A percentile compares a stretch with the other conserved stretches of the same genome.
Conservation (phyloP, 2,113 vertebrate genomes). For the Coturnix japonica region DNA sequence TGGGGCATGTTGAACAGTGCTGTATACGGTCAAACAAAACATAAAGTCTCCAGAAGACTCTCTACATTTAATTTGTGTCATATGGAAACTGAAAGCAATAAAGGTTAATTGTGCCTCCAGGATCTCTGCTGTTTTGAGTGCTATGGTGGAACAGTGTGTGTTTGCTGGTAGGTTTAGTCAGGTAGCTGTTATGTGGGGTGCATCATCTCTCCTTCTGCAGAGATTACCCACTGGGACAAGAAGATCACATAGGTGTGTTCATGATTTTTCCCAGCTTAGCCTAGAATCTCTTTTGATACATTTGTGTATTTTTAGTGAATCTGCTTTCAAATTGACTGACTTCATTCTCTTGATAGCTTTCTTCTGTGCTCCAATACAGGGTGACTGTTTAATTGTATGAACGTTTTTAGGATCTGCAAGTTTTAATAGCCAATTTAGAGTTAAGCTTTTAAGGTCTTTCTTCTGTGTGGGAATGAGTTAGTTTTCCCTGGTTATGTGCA, state of each 20-base stretch:
- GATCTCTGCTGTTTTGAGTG: background rate
- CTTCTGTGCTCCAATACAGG: background rate
- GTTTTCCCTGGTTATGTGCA: background rate
- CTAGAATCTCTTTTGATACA: background rate
- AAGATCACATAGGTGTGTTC: background rate
- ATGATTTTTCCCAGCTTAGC: background rate
- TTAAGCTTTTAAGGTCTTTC: background rate
- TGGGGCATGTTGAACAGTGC: rapidly evolving
- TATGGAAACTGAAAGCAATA: background rate
- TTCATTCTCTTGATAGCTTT: background rate
- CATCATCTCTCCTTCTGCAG: background rate
- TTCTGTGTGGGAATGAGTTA: background rate
- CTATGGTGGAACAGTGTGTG: background rate
- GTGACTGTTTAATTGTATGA: background rate
- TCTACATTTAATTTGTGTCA: background rate
- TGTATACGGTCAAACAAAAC: background rate
- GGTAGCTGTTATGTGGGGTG: rapidly evolving
- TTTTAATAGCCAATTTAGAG: background rate
- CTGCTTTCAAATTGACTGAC: background rate
- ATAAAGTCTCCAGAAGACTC: background rate
- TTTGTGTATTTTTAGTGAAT: background rate
- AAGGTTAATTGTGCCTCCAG: background rate
- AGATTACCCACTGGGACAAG: background rate
- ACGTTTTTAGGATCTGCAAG: background rate
- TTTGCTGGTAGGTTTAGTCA: background rate